These are phyloP conservation scores for Slavum lentiscoides DNA, from an alignment of 2,888 invertebrate genomes.

Conservation along the genomic window DNA sequence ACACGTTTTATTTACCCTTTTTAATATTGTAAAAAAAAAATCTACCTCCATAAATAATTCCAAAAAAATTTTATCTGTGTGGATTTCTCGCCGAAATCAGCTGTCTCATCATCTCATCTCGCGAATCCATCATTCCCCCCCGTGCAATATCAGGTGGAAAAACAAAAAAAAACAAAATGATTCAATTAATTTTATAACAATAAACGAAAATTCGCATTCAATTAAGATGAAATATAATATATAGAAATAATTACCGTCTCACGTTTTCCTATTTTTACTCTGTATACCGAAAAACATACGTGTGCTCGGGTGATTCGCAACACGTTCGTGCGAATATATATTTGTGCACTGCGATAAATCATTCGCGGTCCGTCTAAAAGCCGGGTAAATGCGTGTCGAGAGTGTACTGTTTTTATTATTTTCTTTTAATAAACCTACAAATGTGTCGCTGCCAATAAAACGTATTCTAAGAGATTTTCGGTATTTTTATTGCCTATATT, in stretches of 20 bases:
- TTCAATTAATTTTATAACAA: neutral
- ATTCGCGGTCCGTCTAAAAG: constrained; percentile 18
- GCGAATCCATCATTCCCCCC: too few species aligned
- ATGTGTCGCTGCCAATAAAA: constrained; percentile 25
- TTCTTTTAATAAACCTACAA: constrained; percentile 36
- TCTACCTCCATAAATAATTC: too few species aligned
- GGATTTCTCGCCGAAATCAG: too few species aligned
- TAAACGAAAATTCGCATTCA: neutral
- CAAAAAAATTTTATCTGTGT: too few species aligned
- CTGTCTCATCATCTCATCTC: too few species aligned
- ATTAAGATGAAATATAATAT: neutral
- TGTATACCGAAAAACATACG: neutral
- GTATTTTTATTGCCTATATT: neutral
- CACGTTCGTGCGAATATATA: neutral
- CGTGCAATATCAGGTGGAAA: too few species aligned
- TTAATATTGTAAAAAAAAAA: too few species aligned
- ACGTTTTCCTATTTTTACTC: constrained; percentile 2
- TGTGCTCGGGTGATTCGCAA: neutral
- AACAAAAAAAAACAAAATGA: too few species aligned
- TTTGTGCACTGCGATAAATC: constrained; percentile 13
- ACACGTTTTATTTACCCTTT: too few species aligned
- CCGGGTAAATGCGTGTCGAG: neutral
- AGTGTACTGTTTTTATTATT: constrained; percentile 31
- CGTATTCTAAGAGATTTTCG: neutral
- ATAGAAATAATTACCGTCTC: neutral